Percentiles rank a stretch among this genome's conserved stretches.
Conservation (phyloP, 2,888 invertebrate species). For the Chaetogeoica ovagalla region DNA sequence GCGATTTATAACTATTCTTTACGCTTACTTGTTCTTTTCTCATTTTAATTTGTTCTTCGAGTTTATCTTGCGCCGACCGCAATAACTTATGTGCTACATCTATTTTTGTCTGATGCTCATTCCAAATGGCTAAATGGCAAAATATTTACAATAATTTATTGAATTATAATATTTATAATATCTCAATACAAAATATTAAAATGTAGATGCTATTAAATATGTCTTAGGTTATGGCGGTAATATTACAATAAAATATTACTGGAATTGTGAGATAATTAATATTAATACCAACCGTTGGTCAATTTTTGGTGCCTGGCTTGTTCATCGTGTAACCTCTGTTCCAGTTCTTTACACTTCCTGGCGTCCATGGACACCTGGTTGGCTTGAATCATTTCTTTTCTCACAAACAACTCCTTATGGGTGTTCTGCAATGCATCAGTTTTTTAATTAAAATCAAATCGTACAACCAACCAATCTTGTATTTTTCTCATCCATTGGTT, state of each 20-base stretch:
- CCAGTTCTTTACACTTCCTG: conserved; percentile 33
- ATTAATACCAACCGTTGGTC: conserved; percentile 27
- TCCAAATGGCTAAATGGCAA: conserved; percentile 42
- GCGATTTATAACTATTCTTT: not conserved
- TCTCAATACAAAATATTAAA: too few species aligned
- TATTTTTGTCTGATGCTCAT: conserved; percentile 42
- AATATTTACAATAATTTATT: not conserved
- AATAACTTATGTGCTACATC: conserved; percentile 56
- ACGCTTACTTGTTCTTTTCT: conserved; percentile 63
- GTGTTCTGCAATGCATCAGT: conserved; percentile 5
- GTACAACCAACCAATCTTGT: not conserved
- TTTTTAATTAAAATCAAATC: not conserved
- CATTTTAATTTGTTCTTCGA: conserved; percentile 64
- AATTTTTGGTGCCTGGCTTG: conserved; percentile 45
- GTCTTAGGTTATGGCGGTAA: too few species aligned
- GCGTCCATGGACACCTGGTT: conserved; percentile 24
- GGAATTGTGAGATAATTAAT: too few species aligned
- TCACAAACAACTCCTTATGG: conserved; percentile 29
- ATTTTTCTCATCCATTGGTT: too few species aligned
- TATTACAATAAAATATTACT: too few species aligned
- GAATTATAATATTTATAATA: too few species aligned
- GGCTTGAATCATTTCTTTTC: conserved; percentile 23
- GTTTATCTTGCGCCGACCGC: conserved; percentile 63
- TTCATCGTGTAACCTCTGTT: conserved; percentile 24
- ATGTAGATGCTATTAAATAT: too few species aligned